These are phyloP conservation scores for Solea solea DNA, from an alignment of 2,113 vertebrate species.

Conservation along the genomic window DNA sequence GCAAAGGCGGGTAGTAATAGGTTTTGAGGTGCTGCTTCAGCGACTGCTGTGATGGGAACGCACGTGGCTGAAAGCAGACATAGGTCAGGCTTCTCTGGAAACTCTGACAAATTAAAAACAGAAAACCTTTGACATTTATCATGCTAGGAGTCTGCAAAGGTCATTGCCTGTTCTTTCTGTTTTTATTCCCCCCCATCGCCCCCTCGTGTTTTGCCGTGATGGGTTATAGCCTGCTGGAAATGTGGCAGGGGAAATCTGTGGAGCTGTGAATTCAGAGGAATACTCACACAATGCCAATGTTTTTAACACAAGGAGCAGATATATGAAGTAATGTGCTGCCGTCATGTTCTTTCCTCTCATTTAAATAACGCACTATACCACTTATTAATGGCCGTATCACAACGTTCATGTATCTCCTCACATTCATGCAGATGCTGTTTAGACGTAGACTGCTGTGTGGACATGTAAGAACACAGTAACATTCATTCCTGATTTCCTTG, in stretches of 20 bases:
- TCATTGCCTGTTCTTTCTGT: conserved; percentile 67
- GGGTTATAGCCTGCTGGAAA: conserved; percentile 56
- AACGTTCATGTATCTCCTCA: conserved; percentile 45
- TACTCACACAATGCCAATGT: conserved; percentile 33
- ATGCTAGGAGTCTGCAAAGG: conserved; percentile 75
- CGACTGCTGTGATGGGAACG: conserved; percentile 68
- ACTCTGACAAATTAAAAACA: conserved; percentile 81
- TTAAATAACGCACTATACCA: background rate
- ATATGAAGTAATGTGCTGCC: conserved; percentile 11
- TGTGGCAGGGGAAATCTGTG: conserved; percentile 41
- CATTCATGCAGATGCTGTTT: conserved; percentile 41
- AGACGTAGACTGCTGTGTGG: conserved; percentile 33
- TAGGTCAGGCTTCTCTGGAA: conserved; percentile 77
- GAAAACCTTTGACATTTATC: conserved; percentile 81
- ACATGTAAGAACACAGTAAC: conserved; percentile 47
- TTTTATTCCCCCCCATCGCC: conserved; percentile 62
- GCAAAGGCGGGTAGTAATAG: conserved; percentile 69
- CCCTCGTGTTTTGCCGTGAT: conserved; percentile 69
- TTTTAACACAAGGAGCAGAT: conserved; percentile 16
- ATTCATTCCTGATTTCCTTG: conserved; percentile 50
- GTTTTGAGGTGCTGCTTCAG: conserved; percentile 73
- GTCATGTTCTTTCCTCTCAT: conserved; percentile 13
- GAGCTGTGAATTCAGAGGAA: conserved; percentile 43
- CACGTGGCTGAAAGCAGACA: conserved; percentile 64
- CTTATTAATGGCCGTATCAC: conserved; percentile 32